Percentiles rank a stretch among this genome's conserved stretches.
These are phyloP conservation scores for Fopius arisanus DNA, from an alignment of 1,140 invertebrate genomes.

Conservation along the genomic window DNA sequence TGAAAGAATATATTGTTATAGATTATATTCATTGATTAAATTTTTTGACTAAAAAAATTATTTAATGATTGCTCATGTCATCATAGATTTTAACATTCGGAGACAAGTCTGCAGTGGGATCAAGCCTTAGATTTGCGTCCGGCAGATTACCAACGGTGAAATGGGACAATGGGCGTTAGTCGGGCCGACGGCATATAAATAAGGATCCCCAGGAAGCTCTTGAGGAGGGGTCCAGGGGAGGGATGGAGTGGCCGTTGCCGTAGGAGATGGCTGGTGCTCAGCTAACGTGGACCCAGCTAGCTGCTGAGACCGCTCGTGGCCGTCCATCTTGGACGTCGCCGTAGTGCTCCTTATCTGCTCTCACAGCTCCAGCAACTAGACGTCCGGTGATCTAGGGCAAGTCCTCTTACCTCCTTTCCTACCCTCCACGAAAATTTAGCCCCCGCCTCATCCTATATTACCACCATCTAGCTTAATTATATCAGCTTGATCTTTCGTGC, in stretches of 20 bases:
- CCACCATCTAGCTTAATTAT: conserved; percentile 41
- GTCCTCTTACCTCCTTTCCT: conserved; percentile 38
- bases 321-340: conserved; percentile 65
- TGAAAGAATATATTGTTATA: too few species aligned
- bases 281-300: conserved; percentile 37
- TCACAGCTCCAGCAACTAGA: conserved; percentile 63
- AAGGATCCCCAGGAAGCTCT: conserved; percentile 60
- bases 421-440: conserved; percentile 23
- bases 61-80: too few species aligned
- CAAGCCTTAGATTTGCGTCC: conserved; percentile 66
- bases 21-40: too few species aligned
- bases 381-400: conserved; percentile 64
- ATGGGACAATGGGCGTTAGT: conserved; percentile 66
- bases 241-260: conserved; percentile 29
- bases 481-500: conserved; percentile 17
- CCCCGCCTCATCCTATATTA: conserved; percentile 11
- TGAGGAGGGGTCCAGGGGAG: conserved; percentile 42
- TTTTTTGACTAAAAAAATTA: too few species aligned
- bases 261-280: conserved; percentile 34
- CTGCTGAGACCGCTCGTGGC: conserved; percentile 57
- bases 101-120: conserved; percentile 59
- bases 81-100: conserved; percentile 63
- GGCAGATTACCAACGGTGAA: conserved; percentile 63
- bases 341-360: conserved; percentile 64
- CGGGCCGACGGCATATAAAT: conserved; percentile 64